These are phyloP conservation scores for Phasianus colchicus DNA, from an alignment of 2,113 vertebrate species.

Conservation along the genomic window DNA sequence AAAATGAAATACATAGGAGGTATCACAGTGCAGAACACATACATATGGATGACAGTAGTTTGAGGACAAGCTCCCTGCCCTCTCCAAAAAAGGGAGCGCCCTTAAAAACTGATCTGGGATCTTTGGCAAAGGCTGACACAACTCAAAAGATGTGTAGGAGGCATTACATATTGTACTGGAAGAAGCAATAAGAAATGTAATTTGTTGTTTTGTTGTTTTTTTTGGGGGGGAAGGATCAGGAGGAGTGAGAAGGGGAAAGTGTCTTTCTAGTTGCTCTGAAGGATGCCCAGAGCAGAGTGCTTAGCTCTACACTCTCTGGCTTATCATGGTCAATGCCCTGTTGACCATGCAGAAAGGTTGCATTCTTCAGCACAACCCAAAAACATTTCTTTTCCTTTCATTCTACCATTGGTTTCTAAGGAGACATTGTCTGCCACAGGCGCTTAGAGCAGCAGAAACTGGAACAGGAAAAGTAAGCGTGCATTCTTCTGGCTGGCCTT, in stretches of 20 bases:
- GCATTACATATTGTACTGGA: not conserved
- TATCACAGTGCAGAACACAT: not conserved
- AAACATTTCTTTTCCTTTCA: not conserved
- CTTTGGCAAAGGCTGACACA: not conserved
- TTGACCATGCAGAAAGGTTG: not conserved
- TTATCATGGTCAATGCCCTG: fast-evolving
- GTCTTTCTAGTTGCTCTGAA: not conserved
- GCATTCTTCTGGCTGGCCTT: not conserved
- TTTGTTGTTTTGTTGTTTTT: not conserved
- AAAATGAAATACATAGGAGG: not conserved
- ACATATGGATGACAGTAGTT: fast-evolving
- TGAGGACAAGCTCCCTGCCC: not conserved
- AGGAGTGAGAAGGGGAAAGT: fast-evolving
- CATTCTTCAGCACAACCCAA: not conserved
- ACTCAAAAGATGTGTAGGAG: not conserved
- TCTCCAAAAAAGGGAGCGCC: fast-evolving
- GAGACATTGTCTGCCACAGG: not conserved
- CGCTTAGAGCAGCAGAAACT: not conserved
- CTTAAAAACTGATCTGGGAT: not conserved
- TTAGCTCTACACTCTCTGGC: not conserved
- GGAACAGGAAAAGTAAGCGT: not conserved
- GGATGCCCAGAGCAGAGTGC: not conserved
- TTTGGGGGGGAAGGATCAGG: not conserved
- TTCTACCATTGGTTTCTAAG: not conserved
- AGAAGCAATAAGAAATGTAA: not conserved